These are phyloP conservation scores for Hypena proboscidalis DNA, from an alignment of 2,888 invertebrate genomes.

Conservation along the genomic window DNA sequence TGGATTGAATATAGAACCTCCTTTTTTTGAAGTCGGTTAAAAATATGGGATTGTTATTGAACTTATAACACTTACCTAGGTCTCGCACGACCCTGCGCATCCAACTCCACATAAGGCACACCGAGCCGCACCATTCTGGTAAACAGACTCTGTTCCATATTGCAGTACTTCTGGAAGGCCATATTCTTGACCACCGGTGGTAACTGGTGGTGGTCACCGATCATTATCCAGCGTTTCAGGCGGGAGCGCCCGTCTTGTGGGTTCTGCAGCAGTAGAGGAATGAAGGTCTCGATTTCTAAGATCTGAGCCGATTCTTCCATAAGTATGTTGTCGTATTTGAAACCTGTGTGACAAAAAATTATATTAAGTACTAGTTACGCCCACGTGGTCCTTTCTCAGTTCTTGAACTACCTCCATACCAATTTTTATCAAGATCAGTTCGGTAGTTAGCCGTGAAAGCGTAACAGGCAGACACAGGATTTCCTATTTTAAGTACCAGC, in stretches of 20 bases:
- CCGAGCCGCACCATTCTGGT: constrained; percentile 98
- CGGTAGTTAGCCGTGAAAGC: no score
- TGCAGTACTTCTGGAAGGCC: constrained; percentile 99
- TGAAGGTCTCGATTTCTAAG: constrained; percentile 99
- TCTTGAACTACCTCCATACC: no score
- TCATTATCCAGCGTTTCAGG: constrained; percentile 99
- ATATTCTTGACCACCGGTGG: constrained; percentile 99
- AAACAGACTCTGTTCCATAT: constrained; percentile 99
- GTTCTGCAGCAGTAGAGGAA: constrained; percentile 98
- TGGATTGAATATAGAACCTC: no score
- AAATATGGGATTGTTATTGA: no score
- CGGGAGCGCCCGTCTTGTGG: constrained; percentile 98
- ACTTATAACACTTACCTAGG: constrained; percentile 84
- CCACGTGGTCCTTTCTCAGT: no score
- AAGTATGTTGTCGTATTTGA: constrained; percentile 99
- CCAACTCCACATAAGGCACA: constrained; percentile 98
- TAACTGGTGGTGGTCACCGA: constrained; percentile 99
- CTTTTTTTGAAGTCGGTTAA: no score
- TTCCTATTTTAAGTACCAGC: no score
- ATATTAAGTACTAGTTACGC: neutral
- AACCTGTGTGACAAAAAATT: constrained; percentile 80
- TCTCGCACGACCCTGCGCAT: constrained; percentile 98
- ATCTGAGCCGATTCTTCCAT: constrained; percentile 99
- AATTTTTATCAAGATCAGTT: no score
- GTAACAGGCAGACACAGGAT: no score